Base-by-base conservation (phyloP, 2,888 invertebrate species). In the Leptinotarsa haldemani region DNA sequence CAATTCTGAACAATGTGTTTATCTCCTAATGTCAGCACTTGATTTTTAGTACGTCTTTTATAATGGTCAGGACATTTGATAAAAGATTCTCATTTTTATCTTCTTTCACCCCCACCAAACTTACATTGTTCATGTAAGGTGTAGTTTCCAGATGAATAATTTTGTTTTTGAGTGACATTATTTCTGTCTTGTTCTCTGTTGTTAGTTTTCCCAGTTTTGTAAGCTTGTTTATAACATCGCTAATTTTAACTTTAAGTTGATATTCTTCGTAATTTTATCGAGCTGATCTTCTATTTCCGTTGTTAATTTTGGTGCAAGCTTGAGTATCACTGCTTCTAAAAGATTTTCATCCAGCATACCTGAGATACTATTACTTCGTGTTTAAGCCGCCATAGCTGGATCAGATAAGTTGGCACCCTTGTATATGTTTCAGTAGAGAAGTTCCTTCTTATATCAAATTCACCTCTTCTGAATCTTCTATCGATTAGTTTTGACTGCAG, bases 201-300 rank as follows among this genome's bases (percentile, higher is more conserved):
- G 30, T 25, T 9, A 20, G 13, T 25, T 64, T 16, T 25, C 12
- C 64, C 9, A 64, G 18, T 12, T 20, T 25, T 25, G 64, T 30
- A 25, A 64, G 25, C 25, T 64, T 63, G 7, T 25, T 25, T 20
- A 64, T 25, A n/a, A 64, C 25, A 64, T 64, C 64, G 30, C 40
- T 64, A 16, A 64, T 64, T 25, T 40, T 64, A 22, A n/a, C 30
- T 64, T 64, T 16, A 9, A 64, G 15, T 64, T 64, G 40, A 64
- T 30, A 12, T 30, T 25, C 15, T 64, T 64, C 1, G 63, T 63
- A 16, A 63, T 16, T 63, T 63, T 63, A 13, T 63, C 65, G 12
- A 65, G 40, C 20, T 65, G 18, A 15, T 47, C 65, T 65, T 65
- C 47, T n/a, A 65, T 47, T 65, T 13, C n/a, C 18, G 16, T 16